phyloP scores from a whole-genome alignment of 2,797 vertebrate genomes.

The Masticophis lateralis region DNA sequence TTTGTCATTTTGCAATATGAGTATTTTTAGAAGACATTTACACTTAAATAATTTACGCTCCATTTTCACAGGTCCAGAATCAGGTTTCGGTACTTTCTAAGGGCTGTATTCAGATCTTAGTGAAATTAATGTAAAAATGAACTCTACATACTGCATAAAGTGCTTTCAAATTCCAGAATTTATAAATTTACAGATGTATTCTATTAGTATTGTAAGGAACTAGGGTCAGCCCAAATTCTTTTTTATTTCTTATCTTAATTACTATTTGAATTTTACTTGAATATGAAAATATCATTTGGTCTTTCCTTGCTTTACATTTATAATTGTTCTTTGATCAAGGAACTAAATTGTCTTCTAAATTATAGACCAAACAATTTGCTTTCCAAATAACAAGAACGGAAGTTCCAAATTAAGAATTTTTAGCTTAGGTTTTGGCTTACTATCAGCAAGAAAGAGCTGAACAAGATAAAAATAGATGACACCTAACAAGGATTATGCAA shows the following conservation, averaged over 20 bases:
- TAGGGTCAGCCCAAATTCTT: neutral
- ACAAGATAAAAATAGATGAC: neutral
- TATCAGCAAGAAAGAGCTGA: neutral
- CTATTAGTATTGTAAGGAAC: neutral
- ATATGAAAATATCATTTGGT: neutral
- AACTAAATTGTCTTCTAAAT: neutral
- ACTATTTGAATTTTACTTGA: neutral
- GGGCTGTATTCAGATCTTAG: neutral
- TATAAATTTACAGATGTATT: neutral
- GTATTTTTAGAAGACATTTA: constrained; percentile 3
- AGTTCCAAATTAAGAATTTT: neutral
- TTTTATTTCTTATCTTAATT: neutral
- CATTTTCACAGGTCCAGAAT: neutral
- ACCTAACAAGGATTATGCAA: neutral
- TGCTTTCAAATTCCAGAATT: neutral
- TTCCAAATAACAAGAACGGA: neutral
- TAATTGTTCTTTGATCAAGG: neutral
- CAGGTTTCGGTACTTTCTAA: neutral
- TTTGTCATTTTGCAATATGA: constrained; percentile 10
- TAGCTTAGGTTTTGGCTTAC: neutral
- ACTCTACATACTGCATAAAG: neutral
- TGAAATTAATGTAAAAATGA: neutral
- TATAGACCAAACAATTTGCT: neutral
- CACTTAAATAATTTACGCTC: constrained; percentile 7
- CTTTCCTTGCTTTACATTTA: neutral